These are phyloP conservation scores for Cepaea hortensis DNA, from an alignment of 2,888 invertebrate genomes.

Conservation along the genomic window DNA sequence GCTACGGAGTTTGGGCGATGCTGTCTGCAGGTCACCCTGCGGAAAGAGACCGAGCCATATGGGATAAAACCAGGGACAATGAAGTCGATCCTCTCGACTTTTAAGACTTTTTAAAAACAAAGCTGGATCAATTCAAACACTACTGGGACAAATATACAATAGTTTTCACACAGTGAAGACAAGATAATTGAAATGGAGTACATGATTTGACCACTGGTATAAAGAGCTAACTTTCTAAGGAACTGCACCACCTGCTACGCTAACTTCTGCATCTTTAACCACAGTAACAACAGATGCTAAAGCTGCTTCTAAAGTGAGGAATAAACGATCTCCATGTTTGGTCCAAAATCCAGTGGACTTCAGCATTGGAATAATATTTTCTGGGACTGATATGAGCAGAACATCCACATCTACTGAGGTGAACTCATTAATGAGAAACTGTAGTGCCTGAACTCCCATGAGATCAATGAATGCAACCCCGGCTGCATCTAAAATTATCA, in stretches of 20 bases:
- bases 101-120: no score
- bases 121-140: no score
- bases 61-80: no score
- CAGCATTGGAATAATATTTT: constrained; percentile 47
- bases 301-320: constrained; percentile 48
- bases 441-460: constrained; percentile 51
- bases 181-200: no score
- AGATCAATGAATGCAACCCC: constrained; percentile 51
- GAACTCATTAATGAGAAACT: constrained; percentile 49
- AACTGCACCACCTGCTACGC: background rate
- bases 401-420: constrained; percentile 41
- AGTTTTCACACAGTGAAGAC: no score
- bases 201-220: no score
- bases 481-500: constrained; percentile 44
- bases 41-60: no score
- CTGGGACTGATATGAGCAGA: constrained; percentile 41
- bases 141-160: no score
- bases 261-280: background rate
- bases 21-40: no score
- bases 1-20: no score
- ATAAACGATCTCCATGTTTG: constrained; percentile 46
- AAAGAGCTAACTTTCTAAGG: background rate
- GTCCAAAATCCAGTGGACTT: constrained; percentile 48
- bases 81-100: no score
- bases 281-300: constrained; percentile 25